Evolutionary conservation across 2,113 vertebrate genomes (phyloP).

Genomic region (Rhizomys pruinosus): DNA sequence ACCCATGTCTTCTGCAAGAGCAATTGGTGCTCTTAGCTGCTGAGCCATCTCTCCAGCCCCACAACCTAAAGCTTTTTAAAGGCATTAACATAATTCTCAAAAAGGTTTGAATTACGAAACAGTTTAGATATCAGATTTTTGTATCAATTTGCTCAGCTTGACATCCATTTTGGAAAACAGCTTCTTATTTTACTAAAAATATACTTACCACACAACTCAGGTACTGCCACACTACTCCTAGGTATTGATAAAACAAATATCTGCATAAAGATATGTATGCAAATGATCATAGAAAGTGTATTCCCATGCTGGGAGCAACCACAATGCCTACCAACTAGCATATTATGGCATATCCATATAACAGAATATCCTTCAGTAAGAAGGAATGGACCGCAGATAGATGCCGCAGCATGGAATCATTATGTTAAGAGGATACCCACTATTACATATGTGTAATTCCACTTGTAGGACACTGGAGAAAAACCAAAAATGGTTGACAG

Average conservation of each 20-base stretch:
- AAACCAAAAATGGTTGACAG: background rate
- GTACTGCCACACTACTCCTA: background rate
- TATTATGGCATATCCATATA: background rate
- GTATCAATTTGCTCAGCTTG: background rate
- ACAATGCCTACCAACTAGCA: background rate
- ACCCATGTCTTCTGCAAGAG: too few relatives aligned
- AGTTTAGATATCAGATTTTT: background rate
- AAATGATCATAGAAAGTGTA: background rate
- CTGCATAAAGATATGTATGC: background rate
- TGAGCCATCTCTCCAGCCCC: too few relatives aligned
- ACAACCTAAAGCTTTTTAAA: background rate
- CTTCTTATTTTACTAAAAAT: background rate
- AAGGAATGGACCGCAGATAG: background rate
- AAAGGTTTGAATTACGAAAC: background rate
- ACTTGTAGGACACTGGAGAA: background rate
- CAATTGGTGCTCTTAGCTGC: too few relatives aligned
- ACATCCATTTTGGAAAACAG: too few relatives aligned
- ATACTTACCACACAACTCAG: background rate
- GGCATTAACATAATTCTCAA: background rate
- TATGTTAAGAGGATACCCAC: background rate
- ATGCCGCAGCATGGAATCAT: background rate
- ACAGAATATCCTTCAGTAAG: background rate
- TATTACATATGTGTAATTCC: background rate
- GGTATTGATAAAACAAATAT: constrained; percentile 3
- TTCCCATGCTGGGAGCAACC: background rate